Evolutionary conservation across 2,888 invertebrate genomes (phyloP), one percentile per base, ranked within the genome.

Genomic region (Yponomeuta cagnagella): DNA sequence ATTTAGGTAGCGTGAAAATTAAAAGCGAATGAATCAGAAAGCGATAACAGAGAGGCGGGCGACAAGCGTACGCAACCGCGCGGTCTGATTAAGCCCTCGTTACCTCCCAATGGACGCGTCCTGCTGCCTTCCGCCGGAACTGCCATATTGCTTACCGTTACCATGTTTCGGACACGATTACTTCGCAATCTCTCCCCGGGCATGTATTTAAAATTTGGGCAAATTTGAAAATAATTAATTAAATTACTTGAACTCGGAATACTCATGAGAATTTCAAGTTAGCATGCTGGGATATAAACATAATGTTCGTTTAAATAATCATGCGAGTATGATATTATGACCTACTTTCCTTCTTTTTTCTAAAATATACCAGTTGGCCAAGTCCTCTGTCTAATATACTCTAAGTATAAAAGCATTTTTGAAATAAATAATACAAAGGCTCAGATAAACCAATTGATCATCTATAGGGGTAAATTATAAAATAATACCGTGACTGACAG

Each of bases 71-170:
- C 52, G 52, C 15, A 58, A 58, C 31, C 30, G 30, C 64, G 64
- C 31, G 31, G 23, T 64, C 77, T 79, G 77, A 82, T 81, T 80
- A 77, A 73, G 70, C 74, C 74, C 73, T 76, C 43, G 67, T 67
- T 67, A 75, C 73, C 73, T 74, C 73, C 71, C 72, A 71, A 64
- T 64, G 73, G 73, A 73, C 75, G 73, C 75, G 73, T 80, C 78
- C 80, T 79, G 75, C 69, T 72, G 72, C 73, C 74, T 76, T 76
- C 76, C 76, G 75, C 73, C 75, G 76, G 75, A 71, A 72, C 43
- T 67, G 67, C 33, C 67, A 67, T 67, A 67, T 37, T 67, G 67
- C 64, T 64, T 64, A 23, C 64, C 64, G 30, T 10, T 31, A 67
- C 67, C 67, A 65, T 23, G 65, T 31, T 65, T 31, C 31, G 64